Conservation (phyloP, 2,113 vertebrate genomes). For the Seriola dumerili region DNA sequence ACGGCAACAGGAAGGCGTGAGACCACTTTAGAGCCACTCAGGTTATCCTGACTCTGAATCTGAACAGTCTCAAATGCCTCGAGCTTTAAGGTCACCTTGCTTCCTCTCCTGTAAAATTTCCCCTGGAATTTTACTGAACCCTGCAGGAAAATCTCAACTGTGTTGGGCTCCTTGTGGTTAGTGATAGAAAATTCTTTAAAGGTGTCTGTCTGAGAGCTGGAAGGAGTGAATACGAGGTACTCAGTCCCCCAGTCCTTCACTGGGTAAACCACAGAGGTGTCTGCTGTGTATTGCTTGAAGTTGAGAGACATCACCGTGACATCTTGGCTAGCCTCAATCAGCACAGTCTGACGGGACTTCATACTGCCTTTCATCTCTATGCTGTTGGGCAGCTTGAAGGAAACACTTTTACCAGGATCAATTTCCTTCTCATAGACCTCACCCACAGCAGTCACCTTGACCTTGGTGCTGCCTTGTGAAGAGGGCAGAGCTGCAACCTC, state of each 20-base stretch:
- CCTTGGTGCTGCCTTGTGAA: slow-evolving; percentile 23
- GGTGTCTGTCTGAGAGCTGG: background rate
- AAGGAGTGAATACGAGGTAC: slow-evolving; percentile 75
- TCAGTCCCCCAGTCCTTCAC: slow-evolving; percentile 44
- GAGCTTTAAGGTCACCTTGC: slow-evolving; percentile 21
- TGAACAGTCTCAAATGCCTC: slow-evolving; percentile 65
- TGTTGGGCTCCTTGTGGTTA: slow-evolving; percentile 46
- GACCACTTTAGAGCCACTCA: slow-evolving; percentile 68
- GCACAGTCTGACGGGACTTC: slow-evolving; percentile 25
- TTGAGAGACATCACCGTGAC: slow-evolving; percentile 70
- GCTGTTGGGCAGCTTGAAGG: slow-evolving; percentile 44
- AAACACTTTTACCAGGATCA: slow-evolving; percentile 6
- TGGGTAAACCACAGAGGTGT: slow-evolving; percentile 57
- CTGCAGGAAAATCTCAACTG: slow-evolving; percentile 55
- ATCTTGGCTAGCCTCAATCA: slow-evolving; percentile 52
- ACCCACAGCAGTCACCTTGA: slow-evolving; percentile 60
- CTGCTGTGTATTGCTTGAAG: slow-evolving; percentile 59
- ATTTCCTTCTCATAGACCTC: slow-evolving; percentile 39
- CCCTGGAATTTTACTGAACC: slow-evolving; percentile 56
- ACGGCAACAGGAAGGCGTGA: slow-evolving; percentile 57
- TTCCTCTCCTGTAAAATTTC: slow-evolving; percentile 49
- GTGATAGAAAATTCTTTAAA: slow-evolving; percentile 77
- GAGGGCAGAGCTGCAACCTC: slow-evolving; percentile 63
- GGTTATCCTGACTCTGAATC: slow-evolving; percentile 68
- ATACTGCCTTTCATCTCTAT: slow-evolving; percentile 59